Evolutionary conservation across 2,797 vertebrate species (phyloP), one percentile per base, ranked within the genome.

Genomic region (Notolepis coatsorum): DNA sequence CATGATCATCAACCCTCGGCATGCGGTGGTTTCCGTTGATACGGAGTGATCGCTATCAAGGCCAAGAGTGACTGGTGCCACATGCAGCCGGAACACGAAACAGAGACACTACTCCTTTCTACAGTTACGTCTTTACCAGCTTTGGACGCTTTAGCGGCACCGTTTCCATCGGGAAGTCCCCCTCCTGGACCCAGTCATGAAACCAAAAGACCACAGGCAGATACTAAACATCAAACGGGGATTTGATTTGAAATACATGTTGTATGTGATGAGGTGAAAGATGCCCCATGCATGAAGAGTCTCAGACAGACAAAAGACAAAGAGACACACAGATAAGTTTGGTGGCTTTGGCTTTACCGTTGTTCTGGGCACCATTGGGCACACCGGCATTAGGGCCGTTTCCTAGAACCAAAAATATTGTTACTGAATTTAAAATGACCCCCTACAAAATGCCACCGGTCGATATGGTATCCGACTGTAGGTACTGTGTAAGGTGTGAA

Each of bases 131-230:
- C 23, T 73, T 80, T 66, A 63, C 61, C 68, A 30, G 9, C 30
- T 42, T 27, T 74, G 30, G 53, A 33, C 30, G 8, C 33, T 81
- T 66, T 75, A 24, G 30, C n/a, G n/a, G n/a, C 27, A 10, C 39
- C 69, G 7, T 74, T 55, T 67, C 51, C 15, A 18, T 13, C 48
- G 18, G 41, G 39, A 20, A 51, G 24, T 10, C 63, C 54, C 56
- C 62, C 63, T 77, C 52, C 71, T 65, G 69, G 61, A 63, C 21
- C 41, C n/a, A n/a, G n/a, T n/a, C n/a, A n/a, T n/a, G 9, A 75
- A 65, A 28, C 71, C 65, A 67, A 55, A 53, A 77, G 72, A 68
- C 23, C 61, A 65, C 54, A 79, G 64, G 31, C 56, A 78, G 45
- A 76, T 71, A 62, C 7, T 24, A 20, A 6, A 31, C 7, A 25